Evolutionary conservation across 92 coral and sea anemone species (phyloP).

Genomic region (Galaxea fascicularis): DNA sequence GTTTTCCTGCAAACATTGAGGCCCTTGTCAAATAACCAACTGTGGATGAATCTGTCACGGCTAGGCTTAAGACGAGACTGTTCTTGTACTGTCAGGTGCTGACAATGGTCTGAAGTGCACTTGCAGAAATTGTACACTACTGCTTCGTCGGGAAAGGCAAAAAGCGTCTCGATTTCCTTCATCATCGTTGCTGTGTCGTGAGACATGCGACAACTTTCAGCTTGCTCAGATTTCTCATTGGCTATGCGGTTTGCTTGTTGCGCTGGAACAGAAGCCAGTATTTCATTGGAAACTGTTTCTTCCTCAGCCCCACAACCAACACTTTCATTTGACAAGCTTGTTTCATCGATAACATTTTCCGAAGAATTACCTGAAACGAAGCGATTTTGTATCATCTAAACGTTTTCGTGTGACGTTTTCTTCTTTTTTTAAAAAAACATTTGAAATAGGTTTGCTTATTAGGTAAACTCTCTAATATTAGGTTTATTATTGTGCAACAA

Average conservation of each 20-base stretch:
- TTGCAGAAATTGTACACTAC: conserved; percentile 52
- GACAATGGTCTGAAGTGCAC: conserved; percentile 45
- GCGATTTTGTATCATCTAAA: not conserved
- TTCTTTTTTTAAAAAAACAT: not conserved
- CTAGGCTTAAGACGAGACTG: conserved; percentile 51
- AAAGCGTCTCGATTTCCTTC: conserved; percentile 40
- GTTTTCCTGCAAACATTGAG: conserved; percentile 23
- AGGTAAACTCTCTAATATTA: too few relatives aligned
- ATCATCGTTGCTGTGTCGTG: conserved; percentile 24
- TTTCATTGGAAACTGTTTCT: conserved; percentile 17
- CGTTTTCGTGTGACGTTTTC: conserved; percentile 1
- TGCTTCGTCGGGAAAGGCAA: conserved; percentile 36
- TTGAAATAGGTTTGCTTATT: too few relatives aligned
- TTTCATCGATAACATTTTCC: conserved; percentile 42
- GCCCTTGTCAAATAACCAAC: conserved; percentile 43
- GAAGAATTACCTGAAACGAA: conserved; percentile 42
- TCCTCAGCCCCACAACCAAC: conserved; percentile 33
- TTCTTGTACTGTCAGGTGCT: conserved; percentile 50
- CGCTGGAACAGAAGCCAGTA: conserved; percentile 34
- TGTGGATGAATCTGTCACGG: conserved; percentile 52
- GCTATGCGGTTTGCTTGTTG: conserved; percentile 12
- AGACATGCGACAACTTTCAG: conserved; percentile 8
- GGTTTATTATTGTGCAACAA: not conserved
- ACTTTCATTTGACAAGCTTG: conserved; percentile 44
- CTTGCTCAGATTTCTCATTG: conserved; percentile 9